phyloP scores from a whole-genome alignment of 1,140 invertebrate genomes.

The Paraescarpia echinospica region DNA sequence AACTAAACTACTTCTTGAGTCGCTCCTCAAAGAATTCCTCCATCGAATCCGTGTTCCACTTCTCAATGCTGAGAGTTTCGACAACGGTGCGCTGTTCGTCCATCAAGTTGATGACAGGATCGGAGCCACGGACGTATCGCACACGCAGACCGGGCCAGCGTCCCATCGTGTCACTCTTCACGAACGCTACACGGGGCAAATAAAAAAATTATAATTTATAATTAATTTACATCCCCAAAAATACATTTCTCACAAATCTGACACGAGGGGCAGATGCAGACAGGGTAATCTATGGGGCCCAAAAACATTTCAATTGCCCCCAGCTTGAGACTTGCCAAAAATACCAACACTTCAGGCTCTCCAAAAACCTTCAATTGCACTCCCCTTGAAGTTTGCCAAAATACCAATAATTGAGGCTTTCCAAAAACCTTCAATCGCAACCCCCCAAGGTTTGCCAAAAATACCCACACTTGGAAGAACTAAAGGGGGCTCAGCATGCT shows the following conservation, averaged over 20 bases:
- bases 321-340: too few relatives aligned
- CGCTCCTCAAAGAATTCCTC: slow-evolving; percentile 90
- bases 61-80: slow-evolving; percentile 84
- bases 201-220: background rate
- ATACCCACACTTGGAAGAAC: too few relatives aligned
- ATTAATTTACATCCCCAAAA: slow-evolving; percentile 20
- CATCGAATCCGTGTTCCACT: slow-evolving; percentile 95
- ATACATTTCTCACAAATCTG: slow-evolving; percentile 15
- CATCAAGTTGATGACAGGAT: slow-evolving; percentile 88
- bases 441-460: too few relatives aligned
- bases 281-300: too few relatives aligned
- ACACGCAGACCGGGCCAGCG: slow-evolving; percentile 88
- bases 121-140: slow-evolving; percentile 84
- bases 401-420: too few relatives aligned
- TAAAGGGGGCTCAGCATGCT: too few relatives aligned
- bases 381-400: too few relatives aligned
- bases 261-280: too few relatives aligned
- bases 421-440: too few relatives aligned
- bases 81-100: slow-evolving; percentile 63
- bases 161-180: slow-evolving; percentile 81
- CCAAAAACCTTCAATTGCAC: too few relatives aligned
- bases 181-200: slow-evolving; percentile 70
- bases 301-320: too few relatives aligned
- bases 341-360: too few relatives aligned
- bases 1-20: slow-evolving; percentile 60